Percentiles rank a stretch among this genome's conserved stretches.
phyloP scores from a whole-genome alignment of 2,888 invertebrate genomes.

The Meloe dianella region DNA sequence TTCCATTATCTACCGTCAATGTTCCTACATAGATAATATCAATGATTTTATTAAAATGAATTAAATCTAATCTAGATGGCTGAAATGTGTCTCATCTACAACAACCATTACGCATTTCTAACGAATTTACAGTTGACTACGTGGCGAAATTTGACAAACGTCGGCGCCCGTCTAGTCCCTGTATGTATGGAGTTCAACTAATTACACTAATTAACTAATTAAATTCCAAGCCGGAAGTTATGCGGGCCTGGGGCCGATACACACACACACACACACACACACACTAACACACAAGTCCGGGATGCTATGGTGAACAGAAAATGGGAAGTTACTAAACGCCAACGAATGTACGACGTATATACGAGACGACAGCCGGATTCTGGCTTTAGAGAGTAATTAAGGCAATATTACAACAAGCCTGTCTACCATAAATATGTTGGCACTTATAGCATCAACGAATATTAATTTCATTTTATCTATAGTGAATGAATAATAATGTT shows the following conservation, averaged over 20 bases:
- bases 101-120: constrained; percentile 8
- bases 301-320: neutral
- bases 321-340: constrained; percentile 15
- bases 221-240: constrained; percentile 53
- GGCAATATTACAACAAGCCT: constrained; percentile 45
- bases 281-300: neutral
- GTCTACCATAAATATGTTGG: constrained; percentile 38
- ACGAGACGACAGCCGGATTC: constrained; percentile 47
- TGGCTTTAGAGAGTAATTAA: constrained; percentile 49
- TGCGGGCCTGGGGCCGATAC: constrained; percentile 32
- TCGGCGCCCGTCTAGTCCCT: constrained; percentile 33
- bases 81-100: no score
- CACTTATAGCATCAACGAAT: constrained; percentile 47
- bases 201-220: constrained; percentile 59
- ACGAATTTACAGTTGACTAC: constrained; percentile 12
- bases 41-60: constrained; percentile 19
- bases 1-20: constrained; percentile 20
- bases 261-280: constrained; percentile 11
- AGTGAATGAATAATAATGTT: no score
- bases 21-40: neutral
- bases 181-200: constrained; percentile 53
- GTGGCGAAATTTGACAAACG: constrained; percentile 31
- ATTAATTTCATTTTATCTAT: constrained; percentile 47
- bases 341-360: constrained; percentile 24
- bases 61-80: neutral